Evolutionary conservation across 92 coral and sea anemone species (phyloP), one percentile per base, ranked within the genome.

Genomic region (Epizoanthus scotinus): DNA sequence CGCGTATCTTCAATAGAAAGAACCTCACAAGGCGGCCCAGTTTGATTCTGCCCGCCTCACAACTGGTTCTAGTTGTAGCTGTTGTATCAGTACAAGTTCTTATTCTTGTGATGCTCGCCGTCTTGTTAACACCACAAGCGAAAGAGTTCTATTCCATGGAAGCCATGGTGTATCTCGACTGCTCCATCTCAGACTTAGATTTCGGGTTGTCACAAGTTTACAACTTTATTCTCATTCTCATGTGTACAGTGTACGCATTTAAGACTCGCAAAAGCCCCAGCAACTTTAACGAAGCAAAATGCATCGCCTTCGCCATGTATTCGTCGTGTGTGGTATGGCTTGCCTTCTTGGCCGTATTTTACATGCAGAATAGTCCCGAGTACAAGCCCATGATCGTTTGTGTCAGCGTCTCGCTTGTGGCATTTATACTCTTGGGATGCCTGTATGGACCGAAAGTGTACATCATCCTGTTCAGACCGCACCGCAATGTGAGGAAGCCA

Each of bases 271-370:
- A 94, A 31, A 93, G 92, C 69, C 99, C 99, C 24, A 95, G 93
- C 79, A 95, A 95, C 77, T 95, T 95, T 84, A 95, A 95, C 90
- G 99, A 95, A 74, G 99, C 98, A 18, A 95, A 95, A 78, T 90
- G 90, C 66, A 93, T 95, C 55, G 99, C 99, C 14, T 95, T 95
- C 60, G 99, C 99, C 2, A 95, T 95, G 99, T 95, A 95, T 85
- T 87, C 96, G 61, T 91, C 99, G 26, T 95, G 98, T 56, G 92
- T 95, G 19, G 81, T 93, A 38, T 95, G 99, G 99, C 82, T 95
- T 31, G 98, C 99, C 5, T 95, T 95, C 71, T 63, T 95, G 49
- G 94, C 96, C 13, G 89, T 93, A 72, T 93, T 91, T 70, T 91
- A 86, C 86, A 94, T 95, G 90, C 92, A 93, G 70, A 84, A 78